Conservation (phyloP, 1,140 invertebrate genomes). For the Drosophila seguyi region DNA sequence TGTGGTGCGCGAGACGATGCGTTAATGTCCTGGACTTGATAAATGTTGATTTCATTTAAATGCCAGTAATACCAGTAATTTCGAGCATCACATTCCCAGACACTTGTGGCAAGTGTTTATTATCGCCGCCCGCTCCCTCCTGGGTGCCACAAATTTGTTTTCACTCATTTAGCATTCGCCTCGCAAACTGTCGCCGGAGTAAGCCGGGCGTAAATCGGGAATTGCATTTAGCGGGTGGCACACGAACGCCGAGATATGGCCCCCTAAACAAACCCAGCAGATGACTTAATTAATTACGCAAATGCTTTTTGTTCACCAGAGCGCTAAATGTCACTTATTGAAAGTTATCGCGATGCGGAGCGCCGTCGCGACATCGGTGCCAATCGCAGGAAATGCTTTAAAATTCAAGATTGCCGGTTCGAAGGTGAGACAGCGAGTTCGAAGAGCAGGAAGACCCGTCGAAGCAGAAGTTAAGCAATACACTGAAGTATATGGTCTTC, state of each 20-base stretch:
- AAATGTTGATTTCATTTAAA: constrained; percentile 44
- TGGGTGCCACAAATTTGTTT: constrained; percentile 38
- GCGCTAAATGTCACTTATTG: constrained; percentile 54
- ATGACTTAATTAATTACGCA: constrained; percentile 68
- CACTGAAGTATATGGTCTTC: constrained; percentile 4
- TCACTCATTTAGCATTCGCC: constrained; percentile 41
- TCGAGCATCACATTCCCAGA: constrained; percentile 6
- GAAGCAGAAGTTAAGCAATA: constrained; percentile 12
- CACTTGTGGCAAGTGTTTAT: constrained; percentile 40
- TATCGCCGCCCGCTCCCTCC: background rate
- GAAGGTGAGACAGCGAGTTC: constrained; percentile 14
- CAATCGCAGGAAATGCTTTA: constrained; percentile 59
- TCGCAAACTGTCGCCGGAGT: constrained; percentile 30
- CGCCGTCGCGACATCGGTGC: constrained; percentile 10
- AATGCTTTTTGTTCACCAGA: constrained; percentile 46
- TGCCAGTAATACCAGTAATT: constrained; percentile 17
- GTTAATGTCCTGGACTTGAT: constrained; percentile 44
- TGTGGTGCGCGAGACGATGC: constrained; percentile 17
- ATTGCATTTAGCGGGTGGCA: constrained; percentile 40
- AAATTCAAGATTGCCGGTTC: constrained; percentile 18
- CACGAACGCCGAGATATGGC: constrained; percentile 33
- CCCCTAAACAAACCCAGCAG: constrained; percentile 40
- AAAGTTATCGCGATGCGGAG: constrained; percentile 45
- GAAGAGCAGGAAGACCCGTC: background rate
- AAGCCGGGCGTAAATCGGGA: constrained; percentile 44